A percentile compares a stretch with the other conserved stretches of the same genome.
phyloP scores from a whole-genome alignment of 2,113 vertebrate species.

The Myotis davidii region DNA sequence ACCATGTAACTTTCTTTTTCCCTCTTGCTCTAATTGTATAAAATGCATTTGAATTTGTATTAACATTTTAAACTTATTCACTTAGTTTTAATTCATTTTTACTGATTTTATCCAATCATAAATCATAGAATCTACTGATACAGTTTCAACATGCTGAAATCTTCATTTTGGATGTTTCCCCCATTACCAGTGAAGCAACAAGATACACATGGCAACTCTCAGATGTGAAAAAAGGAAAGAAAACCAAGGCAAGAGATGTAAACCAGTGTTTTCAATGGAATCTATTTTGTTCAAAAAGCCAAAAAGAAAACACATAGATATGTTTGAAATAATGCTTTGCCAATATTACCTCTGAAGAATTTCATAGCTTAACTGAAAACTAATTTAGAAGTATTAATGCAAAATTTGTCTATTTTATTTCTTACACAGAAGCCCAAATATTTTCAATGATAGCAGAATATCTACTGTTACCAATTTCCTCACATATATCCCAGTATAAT shows the following conservation, averaged over 20 bases:
- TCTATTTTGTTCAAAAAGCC: constrained; percentile 16
- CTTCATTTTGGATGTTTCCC: neutral
- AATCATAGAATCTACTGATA: neutral
- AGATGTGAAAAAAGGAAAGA: neutral
- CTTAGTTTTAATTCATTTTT: constrained; percentile 13
- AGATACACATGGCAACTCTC: neutral
- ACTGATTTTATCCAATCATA: neutral
- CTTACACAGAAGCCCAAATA: neutral
- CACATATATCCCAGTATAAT: neutral
- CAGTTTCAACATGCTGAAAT: constrained; percentile 56
- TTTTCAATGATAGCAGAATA: neutral
- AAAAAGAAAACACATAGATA: neutral
- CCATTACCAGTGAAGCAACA: constrained; percentile 42
- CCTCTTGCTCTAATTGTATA: neutral
- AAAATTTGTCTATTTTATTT: constrained; percentile 26
- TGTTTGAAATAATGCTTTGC: neutral
- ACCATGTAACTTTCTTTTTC: neutral
- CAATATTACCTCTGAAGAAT: neutral
- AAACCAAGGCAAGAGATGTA: neutral
- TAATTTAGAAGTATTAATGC: neutral
- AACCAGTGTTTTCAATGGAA: neutral
- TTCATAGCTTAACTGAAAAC: neutral
- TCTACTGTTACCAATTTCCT: neutral
- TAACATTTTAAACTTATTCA: neutral
- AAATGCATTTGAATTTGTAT: neutral